These are phyloP conservation scores for Epirrita christyi DNA, from an alignment of 2,888 invertebrate species.

Conservation along the genomic window DNA sequence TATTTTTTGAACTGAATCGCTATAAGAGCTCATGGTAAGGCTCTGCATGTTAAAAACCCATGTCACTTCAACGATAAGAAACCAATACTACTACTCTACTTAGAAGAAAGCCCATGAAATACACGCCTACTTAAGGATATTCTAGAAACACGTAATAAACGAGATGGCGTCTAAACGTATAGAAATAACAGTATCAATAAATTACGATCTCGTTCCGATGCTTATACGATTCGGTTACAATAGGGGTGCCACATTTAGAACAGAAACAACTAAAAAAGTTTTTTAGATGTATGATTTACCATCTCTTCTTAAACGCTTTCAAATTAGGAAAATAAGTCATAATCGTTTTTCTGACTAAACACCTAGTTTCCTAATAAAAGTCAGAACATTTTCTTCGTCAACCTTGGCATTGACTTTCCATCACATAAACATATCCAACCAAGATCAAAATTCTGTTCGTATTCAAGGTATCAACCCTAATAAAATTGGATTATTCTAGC, in stretches of 20 bases:
- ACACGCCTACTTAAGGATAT: conserved; percentile 24
- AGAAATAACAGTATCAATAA: conserved; percentile 44
- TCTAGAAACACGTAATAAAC: conserved; percentile 38
- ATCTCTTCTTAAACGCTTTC: too few relatives aligned
- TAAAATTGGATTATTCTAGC: conserved; percentile 14
- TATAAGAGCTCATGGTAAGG: too few relatives aligned
- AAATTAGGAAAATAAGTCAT: too few relatives aligned
- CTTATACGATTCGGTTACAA: conserved; percentile 32
- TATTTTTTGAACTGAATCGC: too few relatives aligned
- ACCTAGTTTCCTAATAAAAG: too few relatives aligned
- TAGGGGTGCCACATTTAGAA: conserved; percentile 21
- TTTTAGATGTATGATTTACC: background rate
- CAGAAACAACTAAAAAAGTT: background rate
- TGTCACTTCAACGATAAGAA: background rate
- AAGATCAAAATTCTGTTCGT: background rate
- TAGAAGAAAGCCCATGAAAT: conserved; percentile 22
- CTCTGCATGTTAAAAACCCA: too few relatives aligned
- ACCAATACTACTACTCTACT: too few relatives aligned
- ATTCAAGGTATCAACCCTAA: conserved; percentile 24
- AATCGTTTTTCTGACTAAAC: too few relatives aligned
- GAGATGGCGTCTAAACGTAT: conserved; percentile 29
- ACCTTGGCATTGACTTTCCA: background rate
- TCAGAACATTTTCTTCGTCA: background rate
- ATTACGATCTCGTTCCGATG: conserved; percentile 40
- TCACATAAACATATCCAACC: background rate